phyloP scores from a whole-genome alignment of 1,140 invertebrate species.

The Pseudoatta argentina region DNA sequence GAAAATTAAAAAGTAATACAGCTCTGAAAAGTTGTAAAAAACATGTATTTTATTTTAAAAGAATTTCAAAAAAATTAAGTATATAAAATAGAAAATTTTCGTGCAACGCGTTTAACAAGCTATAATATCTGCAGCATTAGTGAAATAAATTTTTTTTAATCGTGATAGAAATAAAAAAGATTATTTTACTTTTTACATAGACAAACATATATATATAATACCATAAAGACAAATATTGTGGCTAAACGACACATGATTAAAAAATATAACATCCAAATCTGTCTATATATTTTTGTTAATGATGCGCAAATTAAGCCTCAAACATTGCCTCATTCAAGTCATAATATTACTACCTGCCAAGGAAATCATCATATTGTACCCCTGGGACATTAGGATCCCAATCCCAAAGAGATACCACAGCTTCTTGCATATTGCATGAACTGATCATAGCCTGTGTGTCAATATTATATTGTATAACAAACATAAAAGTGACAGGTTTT shows the following conservation, averaged over 20 bases:
- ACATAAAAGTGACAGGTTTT: slow-evolving; percentile 7
- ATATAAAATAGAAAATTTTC: background rate
- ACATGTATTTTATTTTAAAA: slow-evolving; percentile 13
- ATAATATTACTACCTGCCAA: slow-evolving; percentile 90
- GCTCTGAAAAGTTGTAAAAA: slow-evolving; percentile 3
- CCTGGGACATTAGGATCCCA: slow-evolving; percentile 93
- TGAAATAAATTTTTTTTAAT: slow-evolving; percentile 31
- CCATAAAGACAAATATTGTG: background rate
- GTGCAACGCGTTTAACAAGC: slow-evolving; percentile 43
- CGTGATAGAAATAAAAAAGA: background rate
- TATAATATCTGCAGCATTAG: slow-evolving; percentile 4
- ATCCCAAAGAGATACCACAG: slow-evolving; percentile 93
- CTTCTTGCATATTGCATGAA: slow-evolving; percentile 90
- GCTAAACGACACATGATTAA: background rate
- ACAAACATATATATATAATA: slow-evolving; percentile 1
- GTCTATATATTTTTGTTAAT: slow-evolving; percentile 4
- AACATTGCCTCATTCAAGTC: slow-evolving; percentile 29
- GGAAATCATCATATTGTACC: slow-evolving; percentile 93
- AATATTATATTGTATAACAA: slow-evolving; percentile 64
- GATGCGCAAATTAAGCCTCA: background rate
- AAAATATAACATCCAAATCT: slow-evolving; percentile 15
- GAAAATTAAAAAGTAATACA: background rate
- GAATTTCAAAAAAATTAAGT: background rate
- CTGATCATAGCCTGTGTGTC: slow-evolving; percentile 90
- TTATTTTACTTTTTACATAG: slow-evolving; percentile 26